Evolutionary conservation across 1,140 invertebrate genomes (phyloP).

Genomic region (Drosophila erecta): DNA sequence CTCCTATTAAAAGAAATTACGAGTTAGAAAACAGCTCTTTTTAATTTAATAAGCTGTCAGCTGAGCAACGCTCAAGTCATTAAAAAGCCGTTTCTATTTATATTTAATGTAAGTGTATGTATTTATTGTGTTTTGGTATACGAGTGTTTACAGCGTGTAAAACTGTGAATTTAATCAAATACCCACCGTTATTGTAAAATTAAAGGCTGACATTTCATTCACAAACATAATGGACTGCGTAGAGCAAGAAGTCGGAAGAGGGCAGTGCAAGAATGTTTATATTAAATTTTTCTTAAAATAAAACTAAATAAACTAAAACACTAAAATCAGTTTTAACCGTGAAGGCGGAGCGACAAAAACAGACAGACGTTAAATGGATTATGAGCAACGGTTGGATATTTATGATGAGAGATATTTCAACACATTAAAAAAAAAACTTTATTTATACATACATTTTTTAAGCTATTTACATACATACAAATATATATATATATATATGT

Average conservation of each 20-base stretch:
- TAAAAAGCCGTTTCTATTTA: too few species aligned
- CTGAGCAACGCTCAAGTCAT: too few species aligned
- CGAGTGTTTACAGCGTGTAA: too few species aligned
- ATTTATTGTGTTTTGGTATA: too few species aligned
- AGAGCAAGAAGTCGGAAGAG: background rate
- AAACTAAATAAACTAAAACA: background rate
- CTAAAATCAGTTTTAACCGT: constrained; percentile 23
- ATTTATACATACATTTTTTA: constrained; percentile 21
- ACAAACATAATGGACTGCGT: background rate
- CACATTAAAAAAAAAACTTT: constrained; percentile 38
- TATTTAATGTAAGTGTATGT: too few species aligned
- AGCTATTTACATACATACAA: constrained; percentile 9
- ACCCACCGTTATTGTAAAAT: constrained; percentile 42
- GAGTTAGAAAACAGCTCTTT: background rate
- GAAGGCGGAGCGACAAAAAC: constrained; percentile 49
- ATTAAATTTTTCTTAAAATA: background rate
- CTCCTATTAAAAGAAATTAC: constrained; percentile 47
- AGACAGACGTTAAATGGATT: constrained; percentile 50
- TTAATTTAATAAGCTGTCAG: too few species aligned
- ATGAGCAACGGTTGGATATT: constrained; percentile 23
- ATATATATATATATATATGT: constrained; percentile 19
- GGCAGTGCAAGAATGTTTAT: background rate
- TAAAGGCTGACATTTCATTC: constrained; percentile 49
- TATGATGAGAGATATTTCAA: constrained; percentile 50
- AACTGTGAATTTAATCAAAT: background rate